Conservation (phyloP, 2,797 vertebrate genomes). For the Sebastolobus alascanus region DNA sequence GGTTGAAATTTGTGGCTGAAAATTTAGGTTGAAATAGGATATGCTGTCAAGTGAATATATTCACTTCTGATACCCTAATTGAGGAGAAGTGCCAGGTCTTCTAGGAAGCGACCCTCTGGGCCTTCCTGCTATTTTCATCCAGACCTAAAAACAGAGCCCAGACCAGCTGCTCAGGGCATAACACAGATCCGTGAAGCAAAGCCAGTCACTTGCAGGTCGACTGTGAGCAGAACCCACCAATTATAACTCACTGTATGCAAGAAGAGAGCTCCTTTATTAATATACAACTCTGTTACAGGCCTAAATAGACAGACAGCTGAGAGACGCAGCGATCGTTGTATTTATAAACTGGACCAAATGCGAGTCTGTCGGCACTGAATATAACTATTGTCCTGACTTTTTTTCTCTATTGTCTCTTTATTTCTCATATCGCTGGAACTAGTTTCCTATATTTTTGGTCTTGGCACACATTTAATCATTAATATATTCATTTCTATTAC, state of each 20-base stretch:
- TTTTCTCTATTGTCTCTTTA: background rate
- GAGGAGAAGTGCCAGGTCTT: slow-evolving; percentile 15
- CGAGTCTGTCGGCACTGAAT: background rate
- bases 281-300: slow-evolving; percentile 22
- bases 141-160: slow-evolving; percentile 65
- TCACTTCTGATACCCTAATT: background rate
- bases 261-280: slow-evolving; percentile 51
- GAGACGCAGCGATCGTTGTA: slow-evolving; percentile 17
- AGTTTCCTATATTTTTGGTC: background rate
- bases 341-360: slow-evolving; percentile 58
- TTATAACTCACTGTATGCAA: slow-evolving; percentile 45
- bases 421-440: no score
- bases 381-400: background rate
- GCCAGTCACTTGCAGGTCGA: slow-evolving; percentile 33
- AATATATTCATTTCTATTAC: background rate
- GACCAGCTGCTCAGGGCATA: slow-evolving; percentile 67
- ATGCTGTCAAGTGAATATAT: background rate
- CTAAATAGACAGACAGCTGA: slow-evolving; percentile 59
- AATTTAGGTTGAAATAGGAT: background rate
- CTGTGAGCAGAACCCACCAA: slow-evolving; percentile 27
- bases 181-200: slow-evolving; percentile 20
- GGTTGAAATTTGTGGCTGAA: background rate
- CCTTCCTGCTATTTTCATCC: slow-evolving; percentile 67
- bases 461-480: background rate
- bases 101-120: background rate